Evolutionary conservation across 2,797 vertebrate species (phyloP), one percentile per base, ranked within the genome.

Genomic region (Malacoctenus gilli): DNA sequence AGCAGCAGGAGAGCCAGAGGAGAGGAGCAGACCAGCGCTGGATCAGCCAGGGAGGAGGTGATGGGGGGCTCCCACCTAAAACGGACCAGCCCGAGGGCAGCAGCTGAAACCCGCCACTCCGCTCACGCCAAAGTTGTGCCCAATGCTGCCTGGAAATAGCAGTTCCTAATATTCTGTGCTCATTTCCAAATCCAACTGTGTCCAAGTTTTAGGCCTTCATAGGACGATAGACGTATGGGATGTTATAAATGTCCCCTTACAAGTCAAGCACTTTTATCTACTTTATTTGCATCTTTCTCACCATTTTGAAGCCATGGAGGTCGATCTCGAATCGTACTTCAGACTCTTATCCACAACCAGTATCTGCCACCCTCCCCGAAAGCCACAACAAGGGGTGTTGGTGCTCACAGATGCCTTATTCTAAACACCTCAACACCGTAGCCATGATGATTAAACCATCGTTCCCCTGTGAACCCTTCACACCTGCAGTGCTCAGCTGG

Each of bases 1-100:
- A 92, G 69, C 87, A 88, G 37, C 85, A 91, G 72, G 83, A 91
- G 53, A 86, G 81, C 55, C 81, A 82, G 61, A 68, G 47, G 50
- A 87, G 80, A 59, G 85, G 69, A 52, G 48, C 74, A n/a, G 86
- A 90, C n/a, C 44, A 59, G 9, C 81, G 77, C 53, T 89, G 90
- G 90, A 83, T 76, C 10, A 55, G 9, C 12, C 80, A 60, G 31
- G 25, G 83, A 0, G 37, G 72, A 13, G 65, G 79, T 3, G 59
- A 80, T 48, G 70, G 67, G 25, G 52, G 82, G 0, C 60, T 89
- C 21, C 89, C 90, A 1, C 77, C 80, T 48, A 70, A 46, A 0
- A 44, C 87, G 4, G 89, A 82, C 21, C 82, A 73, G 35, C 51
- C 77, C 6, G 55, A 77, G 31, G 71, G 73, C 71, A 86, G 78